A percentile compares a stretch with the other conserved stretches of the same genome.
Evolutionary conservation across 1,140 invertebrate genomes (phyloP).

Genomic region (Bombyx mori): ASM3026992v2 NC_085131.1:5405001-5405500

Average conservation of each 20-base stretch:
- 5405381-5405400: slow-evolving; percentile 23
- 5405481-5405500: slow-evolving; percentile 35
- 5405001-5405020: slow-evolving; percentile 46
- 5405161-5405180: slow-evolving; percentile 49
- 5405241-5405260: slow-evolving; percentile 52
- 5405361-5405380: slow-evolving; percentile 32
- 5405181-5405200: slow-evolving; percentile 49
- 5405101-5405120: slow-evolving; percentile 28
- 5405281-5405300: slow-evolving; percentile 25
- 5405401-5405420: slow-evolving; percentile 50
- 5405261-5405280: slow-evolving; percentile 34
- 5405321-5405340: slow-evolving; percentile 38
- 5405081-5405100: slow-evolving; percentile 31
- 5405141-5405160: slow-evolving; percentile 32
- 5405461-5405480: slow-evolving; percentile 50
- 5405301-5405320: slow-evolving; percentile 20
- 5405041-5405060: slow-evolving; percentile 29
- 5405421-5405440: slow-evolving; percentile 39
- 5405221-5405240: slow-evolving; percentile 56
- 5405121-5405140: slow-evolving; percentile 29
- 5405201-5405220: slow-evolving; percentile 47
- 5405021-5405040: slow-evolving; percentile 55
- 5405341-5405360: slow-evolving; percentile 55
- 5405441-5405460: slow-evolving; percentile 35
- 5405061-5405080: slow-evolving; percentile 25